Evolutionary conservation across 2,113 vertebrate species (phyloP).

Genomic region (Eurypyga helias): DNA sequence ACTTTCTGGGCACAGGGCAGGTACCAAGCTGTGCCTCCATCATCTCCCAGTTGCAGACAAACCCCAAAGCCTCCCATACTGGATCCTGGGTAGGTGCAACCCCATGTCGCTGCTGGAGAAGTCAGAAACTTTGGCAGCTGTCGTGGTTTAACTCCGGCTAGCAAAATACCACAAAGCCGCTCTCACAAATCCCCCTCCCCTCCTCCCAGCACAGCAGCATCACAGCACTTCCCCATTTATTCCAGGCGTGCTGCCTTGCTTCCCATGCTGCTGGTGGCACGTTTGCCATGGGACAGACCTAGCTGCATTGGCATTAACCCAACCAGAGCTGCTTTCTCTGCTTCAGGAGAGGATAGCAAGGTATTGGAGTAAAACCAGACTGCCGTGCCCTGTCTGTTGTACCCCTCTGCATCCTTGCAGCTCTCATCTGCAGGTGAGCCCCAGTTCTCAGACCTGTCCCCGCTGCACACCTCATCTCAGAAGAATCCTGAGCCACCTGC

Average conservation of each 20-base stretch:
- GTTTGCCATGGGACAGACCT: background rate
- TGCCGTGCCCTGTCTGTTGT: background rate
- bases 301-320: background rate
- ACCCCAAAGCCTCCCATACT: background rate
- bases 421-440: background rate
- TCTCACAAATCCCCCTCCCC: too few species aligned
- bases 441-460: background rate
- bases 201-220: too few species aligned
- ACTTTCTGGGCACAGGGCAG: background rate
- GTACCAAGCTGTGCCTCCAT: background rate
- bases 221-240: background rate
- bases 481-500: background rate
- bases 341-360: background rate
- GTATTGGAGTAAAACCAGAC: background rate
- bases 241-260: background rate
- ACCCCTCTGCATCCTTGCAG: background rate
- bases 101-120: background rate
- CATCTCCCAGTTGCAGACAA: background rate
- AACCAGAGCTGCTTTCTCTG: background rate
- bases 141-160: too few species aligned
- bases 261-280: accelerated
- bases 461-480: background rate
- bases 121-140: background rate
- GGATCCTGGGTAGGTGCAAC: background rate
- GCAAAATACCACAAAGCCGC: too few species aligned